Base-by-base conservation (phyloP, 1,140 invertebrate species). In the Vanessa tameamea region DNA sequence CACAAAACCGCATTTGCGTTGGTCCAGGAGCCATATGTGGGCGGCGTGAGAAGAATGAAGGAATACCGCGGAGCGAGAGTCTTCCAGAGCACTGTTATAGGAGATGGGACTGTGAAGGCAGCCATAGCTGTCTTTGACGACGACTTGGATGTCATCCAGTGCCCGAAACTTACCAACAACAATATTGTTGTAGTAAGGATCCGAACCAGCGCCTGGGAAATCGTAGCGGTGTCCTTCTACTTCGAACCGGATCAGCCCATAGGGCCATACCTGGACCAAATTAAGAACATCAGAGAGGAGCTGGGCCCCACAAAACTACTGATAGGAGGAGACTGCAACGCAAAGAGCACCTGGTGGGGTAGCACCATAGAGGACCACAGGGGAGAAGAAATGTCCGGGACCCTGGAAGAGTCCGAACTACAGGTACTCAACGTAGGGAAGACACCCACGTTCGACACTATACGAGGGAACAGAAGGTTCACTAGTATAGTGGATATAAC, bases 401-500 rank as follows among this genome's bases (percentile, higher is more conserved):
- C 63, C 13, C 51, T 82, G 1, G 73, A 55, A 0, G 64, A 78
- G 23, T 16, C 71, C 3, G 73, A 47, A 0, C n/a, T 81, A 13
- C 55, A 81, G 0, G 53, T 83, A 9, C 68, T 83, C 12, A 83
- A 81, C 50, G 37, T 6, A 12, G 79, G 79, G 9, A 20, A 53
- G 0, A 77, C 50, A 1, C 79, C 80, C 6, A 83, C 82, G 3
- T 83, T 82, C 20, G 71, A 78, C n/a, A 74, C 76, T 1, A 37
- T 81, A 0, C 47, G 79, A 43, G 77, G 77, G 0, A 48, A 37
- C 3, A 71, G 26, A 13, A 23, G 47, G n/a, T 77, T 65, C 47
- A 81, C 50, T 12, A 83, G 81, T 51, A 26, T 59, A 12, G 73
- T 83, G 11, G 78, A 83, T 61, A 26, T 83, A 0, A 83, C 82